phyloP scores from a whole-genome alignment of 1,140 invertebrate species.

The Drosophila miranda region DNA sequence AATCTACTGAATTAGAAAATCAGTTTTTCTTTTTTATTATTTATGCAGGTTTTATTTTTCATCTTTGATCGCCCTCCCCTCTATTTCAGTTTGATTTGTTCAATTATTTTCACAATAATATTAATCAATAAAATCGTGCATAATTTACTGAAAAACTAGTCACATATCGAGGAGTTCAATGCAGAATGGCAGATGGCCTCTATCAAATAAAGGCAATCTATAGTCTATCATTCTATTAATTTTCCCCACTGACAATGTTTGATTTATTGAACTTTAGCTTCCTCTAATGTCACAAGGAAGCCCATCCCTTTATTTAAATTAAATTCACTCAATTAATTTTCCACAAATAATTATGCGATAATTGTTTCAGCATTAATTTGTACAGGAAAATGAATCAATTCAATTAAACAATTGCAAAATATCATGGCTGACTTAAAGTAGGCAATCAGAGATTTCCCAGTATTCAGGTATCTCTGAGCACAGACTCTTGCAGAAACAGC shows the following conservation, averaged over 20 bases:
- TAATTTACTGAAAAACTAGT: too few species aligned
- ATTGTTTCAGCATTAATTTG: conserved; percentile 51
- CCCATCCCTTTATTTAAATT: background rate
- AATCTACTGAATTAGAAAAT: too few species aligned
- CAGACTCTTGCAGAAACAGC: conserved; percentile 46
- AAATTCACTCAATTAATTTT: conserved; percentile 38
- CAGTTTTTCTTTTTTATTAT: too few species aligned
- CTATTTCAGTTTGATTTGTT: too few species aligned
- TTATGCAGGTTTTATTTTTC: background rate
- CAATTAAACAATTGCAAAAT: background rate
- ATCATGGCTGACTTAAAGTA: conserved; percentile 1
- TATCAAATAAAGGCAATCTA: background rate
- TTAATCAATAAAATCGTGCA: too few species aligned
- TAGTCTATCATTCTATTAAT: background rate
- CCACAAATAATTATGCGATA: conserved; percentile 58
- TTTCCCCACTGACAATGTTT: background rate
- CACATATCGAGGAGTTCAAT: too few species aligned
- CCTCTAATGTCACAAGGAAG: background rate
- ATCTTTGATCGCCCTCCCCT: background rate
- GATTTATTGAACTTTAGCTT: conserved; percentile 24
- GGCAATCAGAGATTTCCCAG: conserved; percentile 1
- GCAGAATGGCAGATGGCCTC: too few species aligned
- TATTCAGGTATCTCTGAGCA: conserved; percentile 23
- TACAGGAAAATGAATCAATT: background rate
- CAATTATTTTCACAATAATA: background rate